Conservation (phyloP, 1,140 invertebrate species). For the Conus ventricosus region DNA sequence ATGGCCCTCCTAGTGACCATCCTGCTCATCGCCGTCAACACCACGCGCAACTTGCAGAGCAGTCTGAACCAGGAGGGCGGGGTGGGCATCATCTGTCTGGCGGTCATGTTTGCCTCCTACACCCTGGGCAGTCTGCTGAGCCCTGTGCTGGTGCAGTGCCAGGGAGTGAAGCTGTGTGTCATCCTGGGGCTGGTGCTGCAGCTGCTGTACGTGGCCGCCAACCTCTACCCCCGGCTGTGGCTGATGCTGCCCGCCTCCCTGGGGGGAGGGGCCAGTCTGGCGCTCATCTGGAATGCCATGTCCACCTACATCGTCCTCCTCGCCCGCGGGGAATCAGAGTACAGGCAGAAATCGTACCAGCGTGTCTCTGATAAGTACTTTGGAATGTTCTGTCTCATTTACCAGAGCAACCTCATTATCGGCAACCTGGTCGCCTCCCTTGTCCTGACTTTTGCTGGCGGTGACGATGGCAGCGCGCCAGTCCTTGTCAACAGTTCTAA, state of each 20-base stretch:
- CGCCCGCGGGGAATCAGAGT: constrained; percentile 54
- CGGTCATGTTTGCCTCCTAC: constrained; percentile 49
- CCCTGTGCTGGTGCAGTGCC: constrained; percentile 56
- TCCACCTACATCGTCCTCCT: constrained; percentile 65
- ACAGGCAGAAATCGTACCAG: constrained; percentile 53
- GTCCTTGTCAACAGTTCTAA: not conserved
- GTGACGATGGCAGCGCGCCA: not conserved
- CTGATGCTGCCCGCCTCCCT: constrained; percentile 57
- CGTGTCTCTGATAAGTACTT: constrained; percentile 62
- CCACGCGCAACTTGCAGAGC: constrained; percentile 66
- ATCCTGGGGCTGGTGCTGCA: constrained; percentile 52
- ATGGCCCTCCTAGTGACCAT: constrained; percentile 57
- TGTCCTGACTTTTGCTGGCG: constrained; percentile 45
- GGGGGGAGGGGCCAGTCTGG: constrained; percentile 58
- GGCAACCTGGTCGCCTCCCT: constrained; percentile 64
- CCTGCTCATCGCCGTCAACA: constrained; percentile 58
- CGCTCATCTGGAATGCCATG: constrained; percentile 64
- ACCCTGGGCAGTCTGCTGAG: constrained; percentile 61
- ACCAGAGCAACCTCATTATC: constrained; percentile 59
- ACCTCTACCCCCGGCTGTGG: constrained; percentile 61
- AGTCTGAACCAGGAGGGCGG: constrained; percentile 62
- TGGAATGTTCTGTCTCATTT: constrained; percentile 66
- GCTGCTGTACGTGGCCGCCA: constrained; percentile 57
- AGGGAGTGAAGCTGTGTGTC: constrained; percentile 57
- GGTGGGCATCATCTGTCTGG: constrained; percentile 59